Evolutionary conservation across 1,140 invertebrate species (phyloP).

Genomic region (Riptortus pedestris): DNA sequence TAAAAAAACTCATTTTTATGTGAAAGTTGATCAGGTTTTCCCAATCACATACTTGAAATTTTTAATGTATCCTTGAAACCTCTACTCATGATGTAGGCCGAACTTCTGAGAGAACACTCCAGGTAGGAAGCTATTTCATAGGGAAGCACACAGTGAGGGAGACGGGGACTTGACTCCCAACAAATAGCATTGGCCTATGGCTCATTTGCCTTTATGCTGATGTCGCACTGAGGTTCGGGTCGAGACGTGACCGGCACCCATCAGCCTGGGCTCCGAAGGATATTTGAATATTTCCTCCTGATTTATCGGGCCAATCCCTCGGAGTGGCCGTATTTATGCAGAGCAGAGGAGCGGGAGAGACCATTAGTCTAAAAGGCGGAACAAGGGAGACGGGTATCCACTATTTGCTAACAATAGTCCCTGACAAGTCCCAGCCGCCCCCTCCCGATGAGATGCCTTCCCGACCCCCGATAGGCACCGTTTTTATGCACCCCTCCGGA

Average conservation of each 20-base stretch:
- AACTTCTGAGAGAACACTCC: no score
- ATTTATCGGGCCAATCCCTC: not conserved
- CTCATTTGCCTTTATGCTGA: not conserved
- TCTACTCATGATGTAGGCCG: no score
- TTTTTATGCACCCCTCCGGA: slow-evolving; percentile 6
- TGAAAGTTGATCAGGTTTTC: no score
- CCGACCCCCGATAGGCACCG: not conserved
- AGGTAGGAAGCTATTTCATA: no score
- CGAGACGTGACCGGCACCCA: not conserved
- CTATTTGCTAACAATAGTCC: slow-evolving; percentile 10
- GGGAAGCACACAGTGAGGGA: no score
- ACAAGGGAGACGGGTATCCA: not conserved
- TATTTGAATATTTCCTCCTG: not conserved
- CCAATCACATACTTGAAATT: no score
- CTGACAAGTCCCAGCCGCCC: not conserved
- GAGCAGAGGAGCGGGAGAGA: not conserved
- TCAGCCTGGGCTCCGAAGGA: not conserved
- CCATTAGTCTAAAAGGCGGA: slow-evolving; percentile 12
- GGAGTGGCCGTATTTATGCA: slow-evolving; percentile 11
- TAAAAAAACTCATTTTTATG: no score
- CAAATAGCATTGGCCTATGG: not conserved
- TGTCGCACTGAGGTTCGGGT: not conserved
- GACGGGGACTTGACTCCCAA: no score
- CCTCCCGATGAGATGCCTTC: not conserved
- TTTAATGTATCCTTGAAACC: no score